Evolutionary conservation across 2,797 vertebrate species (phyloP), one percentile per base, ranked within the genome.

Genomic region (Nannoperca obscura): DNA sequence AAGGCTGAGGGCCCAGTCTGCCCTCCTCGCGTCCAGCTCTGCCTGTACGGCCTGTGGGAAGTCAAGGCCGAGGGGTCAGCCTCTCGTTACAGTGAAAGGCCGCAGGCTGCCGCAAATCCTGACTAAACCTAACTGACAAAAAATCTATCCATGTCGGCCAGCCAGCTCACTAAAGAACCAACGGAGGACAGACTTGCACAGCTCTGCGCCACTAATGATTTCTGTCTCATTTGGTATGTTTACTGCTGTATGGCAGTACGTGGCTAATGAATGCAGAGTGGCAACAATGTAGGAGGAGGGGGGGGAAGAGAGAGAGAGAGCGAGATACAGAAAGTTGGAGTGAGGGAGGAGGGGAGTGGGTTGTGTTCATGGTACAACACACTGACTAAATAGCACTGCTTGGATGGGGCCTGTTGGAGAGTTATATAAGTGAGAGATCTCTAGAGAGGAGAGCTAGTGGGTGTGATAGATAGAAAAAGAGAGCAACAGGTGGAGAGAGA

Each of bases 1-100:
- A 74, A 98, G 93, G 67, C 93, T 95, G 78, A 92, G 88, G 47
- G 86, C 91, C 96, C 96, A 98, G 84, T 94, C 83, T 2, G 78
- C 83, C 68, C 85, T 93, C 58, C 94, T 96, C 32, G 95, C 84
- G 74, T 93, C 93, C 76, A 97, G 89, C 47, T 94, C 91, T 67
- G 85, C 73, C 76, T 89, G 91, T 71, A 94, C 85, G 0, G 81
- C 79, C 94, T 95, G 86, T 24, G 44, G 68, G 54, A 58, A 40
- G 61, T 83, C 5, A 38, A 79, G 55, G 71, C 63, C 27, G 9
- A 62, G 55, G 79, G 78, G 76, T 91, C 84, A 91, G 78, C 57
- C 69, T 77, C 78, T 79, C 15, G 19, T 74, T 83, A 10, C 9
- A 65, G 42, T 55, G n/a, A 58, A 69, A 73, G 32, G 54, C 58